These are phyloP conservation scores for Pao palembangensis DNA, from an alignment of 2,113 vertebrate species.

Conservation along the genomic window DNA sequence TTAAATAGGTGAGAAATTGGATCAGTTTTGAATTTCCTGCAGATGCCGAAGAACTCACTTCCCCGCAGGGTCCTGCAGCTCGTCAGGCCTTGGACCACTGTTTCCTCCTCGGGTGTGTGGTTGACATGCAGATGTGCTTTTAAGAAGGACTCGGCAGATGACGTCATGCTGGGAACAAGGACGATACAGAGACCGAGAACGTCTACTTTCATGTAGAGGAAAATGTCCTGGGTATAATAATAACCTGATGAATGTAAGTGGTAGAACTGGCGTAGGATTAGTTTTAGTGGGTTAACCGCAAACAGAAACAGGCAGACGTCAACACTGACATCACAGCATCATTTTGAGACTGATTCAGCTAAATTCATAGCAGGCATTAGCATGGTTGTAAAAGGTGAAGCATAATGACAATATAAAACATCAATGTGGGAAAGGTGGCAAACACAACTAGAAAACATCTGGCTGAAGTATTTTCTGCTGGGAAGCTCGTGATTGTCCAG, in stretches of 20 bases:
- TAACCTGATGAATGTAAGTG: neutral
- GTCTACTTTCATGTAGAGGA: constrained; percentile 19
- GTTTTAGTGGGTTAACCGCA: constrained; percentile 1
- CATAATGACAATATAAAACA: no score
- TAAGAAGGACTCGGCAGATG: constrained; percentile 12
- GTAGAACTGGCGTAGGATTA: neutral
- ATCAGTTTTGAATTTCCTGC: constrained; percentile 43
- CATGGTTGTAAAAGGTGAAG: no score
- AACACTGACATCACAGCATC: no score
- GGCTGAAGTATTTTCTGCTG: no score
- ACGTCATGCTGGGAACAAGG: constrained; percentile 32
- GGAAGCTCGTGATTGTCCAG: no score
- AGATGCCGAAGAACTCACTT: constrained; percentile 29
- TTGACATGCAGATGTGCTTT: constrained; percentile 25
- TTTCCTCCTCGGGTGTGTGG: constrained; percentile 19
- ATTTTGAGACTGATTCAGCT: no score
- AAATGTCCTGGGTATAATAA: constrained; percentile 20
- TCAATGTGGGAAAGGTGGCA: no score
- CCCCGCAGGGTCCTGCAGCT: constrained; percentile 36
- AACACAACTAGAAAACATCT: no score
- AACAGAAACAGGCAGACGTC: no score
- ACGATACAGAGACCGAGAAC: constrained; percentile 7
- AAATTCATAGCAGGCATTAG: no score
- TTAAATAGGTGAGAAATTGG: constrained; percentile 64
- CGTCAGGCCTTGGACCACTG: constrained; percentile 49